Conservation (phyloP, 2,888 invertebrate genomes). For the Eudasyphora cyanicolor region DNA sequence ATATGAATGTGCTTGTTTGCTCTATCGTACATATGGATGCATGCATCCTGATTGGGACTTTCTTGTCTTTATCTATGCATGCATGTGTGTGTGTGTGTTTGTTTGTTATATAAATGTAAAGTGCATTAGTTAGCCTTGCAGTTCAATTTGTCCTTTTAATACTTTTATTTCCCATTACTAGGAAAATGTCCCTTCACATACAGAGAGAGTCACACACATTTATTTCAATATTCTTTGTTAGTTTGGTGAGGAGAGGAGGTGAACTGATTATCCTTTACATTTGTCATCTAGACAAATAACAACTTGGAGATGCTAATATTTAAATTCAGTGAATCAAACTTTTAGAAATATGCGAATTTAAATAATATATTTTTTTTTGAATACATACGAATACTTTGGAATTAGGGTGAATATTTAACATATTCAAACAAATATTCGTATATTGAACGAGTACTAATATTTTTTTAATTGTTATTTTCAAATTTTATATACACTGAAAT, state of each 20-base stretch:
- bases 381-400: too few species aligned
- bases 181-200: background rate
- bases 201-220: background rate
- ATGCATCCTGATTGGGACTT: background rate
- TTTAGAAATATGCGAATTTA: background rate
- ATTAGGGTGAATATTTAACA: too few species aligned
- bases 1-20: conserved; percentile 32
- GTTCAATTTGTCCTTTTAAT: conserved; percentile 60
- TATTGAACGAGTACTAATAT: too few species aligned
- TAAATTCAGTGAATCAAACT: too few species aligned
- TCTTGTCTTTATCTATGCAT: background rate
- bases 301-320: background rate
- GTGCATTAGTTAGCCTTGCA: conserved; percentile 55
- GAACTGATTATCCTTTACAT: conserved; percentile 10
- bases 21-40: background rate
- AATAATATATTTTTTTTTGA: background rate
- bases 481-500: too few species aligned
- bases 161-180: conserved; percentile 29
- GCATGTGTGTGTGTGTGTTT: conserved; percentile 15
- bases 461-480: too few species aligned
- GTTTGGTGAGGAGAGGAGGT: background rate
- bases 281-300: background rate
- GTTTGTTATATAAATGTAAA: too few species aligned
- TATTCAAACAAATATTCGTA: too few species aligned
- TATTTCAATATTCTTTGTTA: background rate